phyloP scores from a whole-genome alignment of 2,113 vertebrate species.

The Gorsachius goisagi region DNA sequence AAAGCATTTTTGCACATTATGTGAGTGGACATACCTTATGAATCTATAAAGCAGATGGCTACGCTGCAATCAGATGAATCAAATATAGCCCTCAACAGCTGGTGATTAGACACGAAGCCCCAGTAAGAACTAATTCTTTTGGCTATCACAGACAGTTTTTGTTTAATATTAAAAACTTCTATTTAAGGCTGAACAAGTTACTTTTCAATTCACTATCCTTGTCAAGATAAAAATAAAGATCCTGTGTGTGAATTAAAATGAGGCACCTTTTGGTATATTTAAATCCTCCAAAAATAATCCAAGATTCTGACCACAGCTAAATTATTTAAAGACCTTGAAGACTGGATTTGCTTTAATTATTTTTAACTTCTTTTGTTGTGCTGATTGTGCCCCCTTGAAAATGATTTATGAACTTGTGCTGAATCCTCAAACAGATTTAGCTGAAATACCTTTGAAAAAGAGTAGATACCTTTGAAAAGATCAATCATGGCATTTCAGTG shows the following conservation, averaged over 20 bases:
- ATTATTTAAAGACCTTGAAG: slow-evolving; percentile 56
- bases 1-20: neutral
- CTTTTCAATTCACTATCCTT: neutral
- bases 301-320: slow-evolving; percentile 32
- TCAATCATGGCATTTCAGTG: neutral
- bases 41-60: neutral
- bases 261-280: neutral
- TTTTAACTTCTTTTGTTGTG: neutral
- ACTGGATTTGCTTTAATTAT: slow-evolving; percentile 5
- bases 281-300: slow-evolving; percentile 50
- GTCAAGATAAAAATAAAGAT: neutral
- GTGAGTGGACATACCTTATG: neutral
- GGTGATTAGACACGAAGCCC: neutral
- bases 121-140: neutral
- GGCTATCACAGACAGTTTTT: neutral
- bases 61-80: neutral
- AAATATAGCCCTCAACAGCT: neutral
- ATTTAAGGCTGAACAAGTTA: neutral
- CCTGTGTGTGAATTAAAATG: neutral
- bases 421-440: neutral
- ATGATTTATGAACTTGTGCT: neutral
- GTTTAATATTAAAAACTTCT: slow-evolving; percentile 19
- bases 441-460: neutral
- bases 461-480: neutral
- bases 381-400: neutral